phyloP scores from a whole-genome alignment of 2,797 vertebrate species.

The Takifugu rubripes region DNA sequence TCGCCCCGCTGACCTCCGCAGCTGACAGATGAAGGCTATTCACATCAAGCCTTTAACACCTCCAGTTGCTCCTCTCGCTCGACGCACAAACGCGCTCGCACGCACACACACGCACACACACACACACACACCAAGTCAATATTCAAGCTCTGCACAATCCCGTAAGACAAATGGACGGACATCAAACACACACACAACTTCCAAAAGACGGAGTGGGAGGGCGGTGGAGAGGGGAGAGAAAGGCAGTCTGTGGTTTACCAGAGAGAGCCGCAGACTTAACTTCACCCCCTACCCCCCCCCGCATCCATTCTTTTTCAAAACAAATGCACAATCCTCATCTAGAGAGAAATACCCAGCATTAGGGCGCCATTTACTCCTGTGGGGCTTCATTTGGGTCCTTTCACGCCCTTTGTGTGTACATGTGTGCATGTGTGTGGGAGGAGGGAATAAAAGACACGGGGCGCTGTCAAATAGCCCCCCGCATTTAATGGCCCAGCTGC shows the following conservation, averaged over 20 bases:
- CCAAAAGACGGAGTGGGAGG: slow-evolving; percentile 58
- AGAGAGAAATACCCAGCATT: slow-evolving; percentile 68
- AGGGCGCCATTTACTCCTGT: slow-evolving; percentile 76
- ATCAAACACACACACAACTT: slow-evolving; percentile 70
- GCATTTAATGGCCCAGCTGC: slow-evolving; percentile 70
- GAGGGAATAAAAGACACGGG: slow-evolving; percentile 64
- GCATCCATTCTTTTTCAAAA: slow-evolving; percentile 48
- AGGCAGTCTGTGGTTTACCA: slow-evolving; percentile 52
- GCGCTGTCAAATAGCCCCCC: slow-evolving; percentile 72
- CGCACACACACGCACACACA: slow-evolving; percentile 13
- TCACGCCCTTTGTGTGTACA: slow-evolving; percentile 40
- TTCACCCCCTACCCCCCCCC: slow-evolving; percentile 21
- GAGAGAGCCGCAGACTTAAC: slow-evolving; percentile 34
- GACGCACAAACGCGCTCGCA: slow-evolving; percentile 22
- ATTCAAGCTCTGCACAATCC: slow-evolving; percentile 64
- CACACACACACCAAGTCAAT: slow-evolving; percentile 38
- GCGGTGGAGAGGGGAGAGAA: slow-evolving; percentile 32
- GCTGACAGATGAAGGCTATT: slow-evolving; percentile 71
- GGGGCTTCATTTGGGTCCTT: slow-evolving; percentile 58
- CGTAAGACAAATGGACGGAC: slow-evolving; percentile 73
- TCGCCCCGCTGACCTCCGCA: slow-evolving; percentile 47
- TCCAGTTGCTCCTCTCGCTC: slow-evolving; percentile 42
- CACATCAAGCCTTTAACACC: slow-evolving; percentile 67
- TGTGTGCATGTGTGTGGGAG: slow-evolving; percentile 14
- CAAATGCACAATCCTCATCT: slow-evolving; percentile 73